Percentiles rank a stretch among this genome's conserved stretches.
Evolutionary conservation across 2,888 invertebrate genomes (phyloP).

Genomic region (Cantharis flavilabris): DNA sequence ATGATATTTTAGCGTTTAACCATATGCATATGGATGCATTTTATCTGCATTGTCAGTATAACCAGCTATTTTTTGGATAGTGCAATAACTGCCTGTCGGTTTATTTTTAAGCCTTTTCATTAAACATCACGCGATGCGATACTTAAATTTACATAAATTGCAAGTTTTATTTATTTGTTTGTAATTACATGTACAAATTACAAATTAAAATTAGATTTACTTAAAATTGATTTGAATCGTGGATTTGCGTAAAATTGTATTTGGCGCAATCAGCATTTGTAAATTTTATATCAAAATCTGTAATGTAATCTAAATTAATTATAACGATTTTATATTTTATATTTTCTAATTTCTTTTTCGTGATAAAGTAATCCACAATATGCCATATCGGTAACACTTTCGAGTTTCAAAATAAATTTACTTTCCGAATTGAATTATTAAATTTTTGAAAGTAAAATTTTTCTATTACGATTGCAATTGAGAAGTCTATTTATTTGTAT

Average conservation of each 20-base stretch:
- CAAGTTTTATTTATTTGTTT: conserved; percentile 1
- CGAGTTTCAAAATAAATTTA: background rate
- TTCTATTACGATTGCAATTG: conserved; percentile 21
- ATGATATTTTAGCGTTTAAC: conserved; percentile 29
- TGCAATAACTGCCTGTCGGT: background rate
- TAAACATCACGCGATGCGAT: conserved; percentile 18
- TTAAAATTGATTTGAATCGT: background rate
- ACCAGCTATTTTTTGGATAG: conserved; percentile 5
- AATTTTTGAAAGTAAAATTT: conserved; percentile 2
- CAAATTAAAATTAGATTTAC: conserved; percentile 4
- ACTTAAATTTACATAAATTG: conserved; percentile 20
- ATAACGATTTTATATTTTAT: background rate
- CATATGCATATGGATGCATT: conserved; percentile 29
- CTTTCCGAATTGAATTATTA: background rate
- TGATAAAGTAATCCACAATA: background rate
- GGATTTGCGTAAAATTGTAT: background rate
- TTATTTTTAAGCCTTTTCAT: conserved; percentile 13
- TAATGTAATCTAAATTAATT: background rate
- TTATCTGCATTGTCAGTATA: conserved; percentile 22
- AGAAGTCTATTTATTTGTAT: conserved; percentile 24
- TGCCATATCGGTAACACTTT: background rate
- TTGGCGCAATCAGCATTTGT: background rate
- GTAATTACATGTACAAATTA: conserved; percentile 6
- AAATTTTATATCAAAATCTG: background rate
- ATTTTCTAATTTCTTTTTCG: background rate